Percentiles rank a stretch among this genome's conserved stretches.
phyloP scores from a whole-genome alignment of 1,140 invertebrate genomes.

The Archegozetes longisetosus region DNA sequence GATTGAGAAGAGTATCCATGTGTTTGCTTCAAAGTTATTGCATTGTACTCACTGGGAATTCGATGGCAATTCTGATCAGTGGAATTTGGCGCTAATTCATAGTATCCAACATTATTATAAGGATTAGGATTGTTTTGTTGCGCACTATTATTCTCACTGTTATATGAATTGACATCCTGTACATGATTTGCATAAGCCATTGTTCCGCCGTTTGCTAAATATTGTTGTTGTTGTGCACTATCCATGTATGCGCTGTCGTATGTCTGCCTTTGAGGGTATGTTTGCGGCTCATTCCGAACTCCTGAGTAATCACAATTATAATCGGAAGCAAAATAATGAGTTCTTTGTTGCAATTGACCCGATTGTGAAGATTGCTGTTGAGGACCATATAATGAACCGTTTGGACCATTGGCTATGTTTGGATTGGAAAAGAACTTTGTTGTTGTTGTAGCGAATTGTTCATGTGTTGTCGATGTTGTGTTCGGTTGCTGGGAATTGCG shows the following conservation, averaged over 20 bases:
- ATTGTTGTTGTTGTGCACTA: neutral
- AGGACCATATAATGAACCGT: neutral
- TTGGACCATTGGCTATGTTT: no score
- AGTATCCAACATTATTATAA: neutral
- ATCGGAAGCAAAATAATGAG: neutral
- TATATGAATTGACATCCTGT: neutral
- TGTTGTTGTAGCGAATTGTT: neutral
- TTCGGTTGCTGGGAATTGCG: neutral
- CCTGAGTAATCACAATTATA: neutral
- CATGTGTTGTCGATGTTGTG: neutral
- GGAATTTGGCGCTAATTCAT: neutral
- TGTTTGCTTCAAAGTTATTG: slow-evolving; percentile 5
- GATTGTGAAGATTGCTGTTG: neutral
- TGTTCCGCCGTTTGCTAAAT: neutral
- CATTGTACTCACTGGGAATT: slow-evolving; percentile 8
- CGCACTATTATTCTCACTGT: neutral
- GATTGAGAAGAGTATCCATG: neutral
- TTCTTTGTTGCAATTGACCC: neutral
- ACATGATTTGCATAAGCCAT: neutral
- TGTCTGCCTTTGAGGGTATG: neutral
- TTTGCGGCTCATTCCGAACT: neutral
- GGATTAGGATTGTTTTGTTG: neutral
- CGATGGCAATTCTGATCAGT: neutral
- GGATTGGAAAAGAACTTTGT: neutral
- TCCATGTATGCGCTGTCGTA: neutral